phyloP scores from a whole-genome alignment of 1,140 invertebrate species.

The Neoseiulus cucumeris region DNA sequence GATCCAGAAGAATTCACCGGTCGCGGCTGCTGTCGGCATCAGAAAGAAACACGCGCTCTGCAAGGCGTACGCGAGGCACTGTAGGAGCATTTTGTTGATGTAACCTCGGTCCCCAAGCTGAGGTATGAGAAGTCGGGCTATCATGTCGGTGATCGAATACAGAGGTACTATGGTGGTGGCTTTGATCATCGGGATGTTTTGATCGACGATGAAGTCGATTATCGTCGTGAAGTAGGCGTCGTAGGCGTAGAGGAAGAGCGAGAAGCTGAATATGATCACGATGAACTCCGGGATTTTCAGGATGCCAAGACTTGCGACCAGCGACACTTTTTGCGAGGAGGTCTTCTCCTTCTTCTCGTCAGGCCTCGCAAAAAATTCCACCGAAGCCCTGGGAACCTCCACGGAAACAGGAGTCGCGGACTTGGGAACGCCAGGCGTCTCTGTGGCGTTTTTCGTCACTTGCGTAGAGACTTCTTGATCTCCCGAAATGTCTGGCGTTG shows the following conservation, averaged over 20 bases:
- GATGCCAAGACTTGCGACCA: neutral
- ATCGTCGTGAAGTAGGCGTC: conserved; percentile 4
- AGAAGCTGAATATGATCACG: neutral
- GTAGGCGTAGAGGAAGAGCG: neutral
- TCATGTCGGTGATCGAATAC: neutral
- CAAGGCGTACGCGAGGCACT: neutral
- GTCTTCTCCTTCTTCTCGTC: no score
- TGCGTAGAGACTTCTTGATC: no score
- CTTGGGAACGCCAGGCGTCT: no score
- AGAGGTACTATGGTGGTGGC: neutral
- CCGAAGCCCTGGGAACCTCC: no score
- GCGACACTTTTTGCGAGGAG: neutral
- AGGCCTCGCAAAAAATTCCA: no score
- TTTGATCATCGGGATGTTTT: neutral
- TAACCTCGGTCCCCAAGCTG: conserved; percentile 3
- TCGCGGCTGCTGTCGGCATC: neutral
- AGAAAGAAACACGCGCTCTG: neutral
- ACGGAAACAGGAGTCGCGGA: no score
- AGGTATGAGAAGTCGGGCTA: neutral
- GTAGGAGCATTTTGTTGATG: neutral
- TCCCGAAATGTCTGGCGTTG: no score
- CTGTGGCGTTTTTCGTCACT: no score
- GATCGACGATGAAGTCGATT: conserved; percentile 2
- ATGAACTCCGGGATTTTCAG: neutral
- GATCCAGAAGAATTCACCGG: neutral